Evolutionary conservation across 2,888 invertebrate genomes (phyloP).

Genomic region (Icerya purchasi): DNA sequence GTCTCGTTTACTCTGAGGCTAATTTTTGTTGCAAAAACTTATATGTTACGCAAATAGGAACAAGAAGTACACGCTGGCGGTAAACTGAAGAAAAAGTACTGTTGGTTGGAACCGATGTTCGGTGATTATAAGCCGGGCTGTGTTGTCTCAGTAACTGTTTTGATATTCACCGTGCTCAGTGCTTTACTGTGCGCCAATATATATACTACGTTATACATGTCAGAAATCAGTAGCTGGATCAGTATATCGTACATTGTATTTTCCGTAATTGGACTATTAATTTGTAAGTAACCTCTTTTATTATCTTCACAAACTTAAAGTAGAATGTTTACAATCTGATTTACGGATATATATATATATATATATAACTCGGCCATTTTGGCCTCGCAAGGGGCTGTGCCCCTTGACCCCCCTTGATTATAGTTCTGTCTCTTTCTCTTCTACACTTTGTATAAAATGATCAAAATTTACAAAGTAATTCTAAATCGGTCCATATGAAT

Average conservation of each 20-base stretch:
- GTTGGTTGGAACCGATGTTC: conserved; percentile 48
- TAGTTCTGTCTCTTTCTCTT: no score
- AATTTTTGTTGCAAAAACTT: not conserved
- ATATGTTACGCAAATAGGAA: not conserved
- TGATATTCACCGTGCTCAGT: conserved; percentile 42
- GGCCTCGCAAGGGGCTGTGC: no score
- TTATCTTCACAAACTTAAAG: not conserved
- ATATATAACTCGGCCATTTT: conserved; percentile 2
- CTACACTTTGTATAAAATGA: no score
- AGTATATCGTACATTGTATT: conserved; percentile 38
- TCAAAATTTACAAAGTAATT: no score
- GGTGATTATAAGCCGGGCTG: conserved; percentile 55
- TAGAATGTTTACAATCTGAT: no score
- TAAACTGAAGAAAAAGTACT: conserved; percentile 41
- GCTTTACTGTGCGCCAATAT: conserved; percentile 43
- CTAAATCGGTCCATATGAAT: no score
- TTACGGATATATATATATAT: conserved; percentile 5
- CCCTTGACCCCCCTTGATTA: no score
- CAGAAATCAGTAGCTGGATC: conserved; percentile 36
- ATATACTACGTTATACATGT: conserved; percentile 31
- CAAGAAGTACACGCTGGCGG: conserved; percentile 31
- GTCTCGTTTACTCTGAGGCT: not conserved
- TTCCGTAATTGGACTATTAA: conserved; percentile 37
- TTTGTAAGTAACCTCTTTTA: conserved; percentile 31
- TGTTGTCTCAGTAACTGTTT: conserved; percentile 48